Conservation (phyloP, 1,140 invertebrate genomes). For the Aporrectodea caliginosa region DNA sequence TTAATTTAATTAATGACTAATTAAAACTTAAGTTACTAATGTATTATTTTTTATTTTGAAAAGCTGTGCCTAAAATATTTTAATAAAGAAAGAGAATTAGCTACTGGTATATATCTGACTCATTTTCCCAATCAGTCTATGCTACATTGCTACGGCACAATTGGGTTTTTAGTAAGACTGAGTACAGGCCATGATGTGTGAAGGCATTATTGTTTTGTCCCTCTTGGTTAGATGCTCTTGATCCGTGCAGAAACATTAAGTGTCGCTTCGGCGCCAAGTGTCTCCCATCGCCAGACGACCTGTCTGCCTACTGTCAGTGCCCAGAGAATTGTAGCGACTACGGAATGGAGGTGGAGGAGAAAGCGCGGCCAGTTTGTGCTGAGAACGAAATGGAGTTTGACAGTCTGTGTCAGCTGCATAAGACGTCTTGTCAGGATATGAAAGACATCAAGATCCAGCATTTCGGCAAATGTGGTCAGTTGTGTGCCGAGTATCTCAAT, state of each 20-base stretch:
- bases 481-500: no score
- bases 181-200: no score
- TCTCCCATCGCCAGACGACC: neutral
- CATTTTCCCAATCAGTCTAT: no score
- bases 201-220: no score
- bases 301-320: neutral
- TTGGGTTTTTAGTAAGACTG: no score
- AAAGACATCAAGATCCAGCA: neutral
- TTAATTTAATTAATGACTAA: no score
- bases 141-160: no score
- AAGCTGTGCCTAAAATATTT: no score
- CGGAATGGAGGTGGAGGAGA: neutral
- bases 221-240: neutral
- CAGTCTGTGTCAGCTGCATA: neutral
- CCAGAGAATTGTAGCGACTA: neutral
- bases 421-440: neutral
- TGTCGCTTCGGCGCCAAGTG: neutral
- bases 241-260: neutral
- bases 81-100: no score
- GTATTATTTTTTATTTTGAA: no score
- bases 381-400: neutral
- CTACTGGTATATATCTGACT: no score
- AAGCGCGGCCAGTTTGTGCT: neutral
- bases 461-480: slow-evolving; percentile 6
- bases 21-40: no score